Evolutionary conservation across 2,113 vertebrate species (phyloP), one percentile per base, ranked within the genome.

Genomic region (Ailuropoda melanoleuca): DNA sequence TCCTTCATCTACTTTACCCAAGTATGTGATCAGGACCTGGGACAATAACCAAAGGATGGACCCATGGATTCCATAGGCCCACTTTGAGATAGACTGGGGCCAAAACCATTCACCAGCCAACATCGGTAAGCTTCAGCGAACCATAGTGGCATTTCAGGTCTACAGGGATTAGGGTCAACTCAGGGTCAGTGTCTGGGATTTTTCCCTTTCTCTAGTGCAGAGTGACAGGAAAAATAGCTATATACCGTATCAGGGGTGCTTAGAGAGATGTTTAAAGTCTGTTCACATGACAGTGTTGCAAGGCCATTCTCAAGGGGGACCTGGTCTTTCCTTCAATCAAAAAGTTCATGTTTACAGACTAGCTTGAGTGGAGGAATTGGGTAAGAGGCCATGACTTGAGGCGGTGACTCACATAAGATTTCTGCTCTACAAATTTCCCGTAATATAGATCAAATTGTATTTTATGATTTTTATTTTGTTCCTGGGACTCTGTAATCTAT

Each of bases 381-480:
- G 4, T 37, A 10, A 92, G 3, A 81, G 5, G 9, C 4, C 9
- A 50, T 75, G 56, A 72, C 14, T 39, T 53, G 43, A 50, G 55
- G 6, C 68, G 74, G 4, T 53, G 48, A 72, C 18, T 83, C 21
- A 55, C 12, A 50, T 43, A 82, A 77, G 14, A 58, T 83, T 95
- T 46, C 17, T 26, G 18, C 15, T 85, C 46, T 24, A 8, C 1
- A 29, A 19, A 89, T 78, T 39, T 29, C 11, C 48, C 78, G 1
- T 43, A 56, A 66, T 53, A 77, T n/a, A 46, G 68, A 53, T 37
- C 10, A 75, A 43, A 14, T 78, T 39, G n/a, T 53, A 74, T 72
- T 91, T 94, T 68, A 62, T 77, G 34, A 53, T 34, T 86, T 50
- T 88, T 83, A 46, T 77, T 93, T 86, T 83, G 23, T 86, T 82